These are phyloP conservation scores for Lasaia peninsularis DNA, from an alignment of 1,140 invertebrate genomes.

Conservation along the genomic window DNA sequence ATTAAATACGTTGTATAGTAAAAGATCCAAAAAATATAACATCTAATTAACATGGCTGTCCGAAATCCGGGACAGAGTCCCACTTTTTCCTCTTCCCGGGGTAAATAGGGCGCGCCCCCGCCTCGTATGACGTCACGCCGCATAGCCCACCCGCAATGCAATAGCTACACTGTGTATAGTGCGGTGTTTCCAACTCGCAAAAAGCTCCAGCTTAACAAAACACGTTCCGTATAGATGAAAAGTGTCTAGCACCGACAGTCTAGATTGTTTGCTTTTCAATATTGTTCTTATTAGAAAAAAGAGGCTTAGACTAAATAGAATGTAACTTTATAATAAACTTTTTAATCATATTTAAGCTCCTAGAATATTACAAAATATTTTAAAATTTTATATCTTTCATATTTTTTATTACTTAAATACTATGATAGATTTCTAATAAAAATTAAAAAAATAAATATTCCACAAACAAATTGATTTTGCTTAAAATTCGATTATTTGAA, in stretches of 20 bases:
- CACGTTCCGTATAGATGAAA: not conserved
- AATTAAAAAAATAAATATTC: no score
- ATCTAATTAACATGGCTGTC: slow-evolving; percentile 26
- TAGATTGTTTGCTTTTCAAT: no score
- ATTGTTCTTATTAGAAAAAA: no score
- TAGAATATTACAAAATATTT: no score
- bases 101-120: slow-evolving; percentile 44
- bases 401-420: no score
- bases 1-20: not conserved
- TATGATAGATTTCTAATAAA: no score
- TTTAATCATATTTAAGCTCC: no score
- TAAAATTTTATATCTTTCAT: no score
- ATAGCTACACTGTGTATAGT: slow-evolving; percentile 16
- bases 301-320: no score
- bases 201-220: not conserved
- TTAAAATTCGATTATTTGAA: no score
- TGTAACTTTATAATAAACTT: no score
- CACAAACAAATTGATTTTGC: no score
- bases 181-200: slow-evolving; percentile 14
- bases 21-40: slow-evolving; percentile 14
- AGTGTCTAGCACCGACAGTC: not conserved
- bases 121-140: slow-evolving; percentile 41
- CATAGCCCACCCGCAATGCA: slow-evolving; percentile 41
- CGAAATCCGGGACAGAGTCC: slow-evolving; percentile 39
- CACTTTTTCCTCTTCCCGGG: slow-evolving; percentile 41